Conservation (phyloP, 2,797 vertebrate species). For the Phalanger gymnotis region DNA sequence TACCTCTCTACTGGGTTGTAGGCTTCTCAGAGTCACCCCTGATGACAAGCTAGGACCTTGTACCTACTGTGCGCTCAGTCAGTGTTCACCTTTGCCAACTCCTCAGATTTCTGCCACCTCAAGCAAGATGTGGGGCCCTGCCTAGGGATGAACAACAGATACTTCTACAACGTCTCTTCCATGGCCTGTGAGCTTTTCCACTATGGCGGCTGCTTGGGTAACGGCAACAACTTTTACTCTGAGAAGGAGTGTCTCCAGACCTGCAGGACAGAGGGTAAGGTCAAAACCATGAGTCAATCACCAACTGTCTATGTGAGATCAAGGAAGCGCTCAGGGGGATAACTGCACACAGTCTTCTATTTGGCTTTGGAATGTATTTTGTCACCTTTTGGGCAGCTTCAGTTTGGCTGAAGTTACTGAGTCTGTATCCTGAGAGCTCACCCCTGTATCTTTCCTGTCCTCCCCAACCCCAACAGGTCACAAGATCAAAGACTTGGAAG, state of each 20-base stretch:
- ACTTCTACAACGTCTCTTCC: slow-evolving; percentile 91
- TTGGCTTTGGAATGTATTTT: neutral
- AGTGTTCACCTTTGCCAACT: rapidly evolving
- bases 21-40: neutral
- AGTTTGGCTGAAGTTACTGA: neutral
- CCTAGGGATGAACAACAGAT: slow-evolving; percentile 84
- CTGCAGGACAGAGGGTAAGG: slow-evolving; percentile 93
- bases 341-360: neutral
- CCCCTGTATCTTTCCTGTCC: neutral
- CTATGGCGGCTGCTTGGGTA: slow-evolving; percentile 93
- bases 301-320: neutral
- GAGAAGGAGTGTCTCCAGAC: slow-evolving; percentile 95
- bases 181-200: slow-evolving; percentile 91
- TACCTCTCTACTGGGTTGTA: neutral
- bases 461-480: neutral
- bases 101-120: slow-evolving; percentile 87
- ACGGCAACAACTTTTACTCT: slow-evolving; percentile 91
- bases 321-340: neutral
- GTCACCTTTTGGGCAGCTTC: neutral
- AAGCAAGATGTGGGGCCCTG: slow-evolving; percentile 88
- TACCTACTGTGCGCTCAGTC: too few relatives aligned
- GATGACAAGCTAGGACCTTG: neutral
- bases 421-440: neutral
- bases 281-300: rapidly evolving
- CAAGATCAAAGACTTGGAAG: neutral